These are phyloP conservation scores for Vanacampus margaritifer DNA, from an alignment of 2,113 vertebrate species.

Conservation along the genomic window DNA sequence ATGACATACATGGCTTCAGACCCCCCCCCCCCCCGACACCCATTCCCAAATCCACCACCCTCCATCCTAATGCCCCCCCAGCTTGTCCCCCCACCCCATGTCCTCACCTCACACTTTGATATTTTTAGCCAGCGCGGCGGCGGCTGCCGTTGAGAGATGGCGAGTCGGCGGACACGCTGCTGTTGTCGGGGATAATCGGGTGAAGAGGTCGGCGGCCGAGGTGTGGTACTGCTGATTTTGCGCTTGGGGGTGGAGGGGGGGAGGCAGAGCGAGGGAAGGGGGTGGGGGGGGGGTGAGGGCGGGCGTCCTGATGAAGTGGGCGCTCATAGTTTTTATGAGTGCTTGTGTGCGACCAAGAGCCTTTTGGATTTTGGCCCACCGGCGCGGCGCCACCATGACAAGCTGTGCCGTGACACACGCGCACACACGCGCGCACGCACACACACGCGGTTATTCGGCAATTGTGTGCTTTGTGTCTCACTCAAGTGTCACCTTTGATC, in stretches of 20 bases:
- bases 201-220: slow-evolving; percentile 59
- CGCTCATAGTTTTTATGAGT: slow-evolving; percentile 21
- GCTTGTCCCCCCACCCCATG: neutral
- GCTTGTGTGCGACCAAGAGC: slow-evolving; percentile 49
- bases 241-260: slow-evolving; percentile 5
- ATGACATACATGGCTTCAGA: slow-evolving; percentile 43
- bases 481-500: slow-evolving; percentile 9
- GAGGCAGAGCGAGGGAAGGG: neutral
- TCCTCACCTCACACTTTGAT: slow-evolving; percentile 51
- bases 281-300: neutral
- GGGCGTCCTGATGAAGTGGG: slow-evolving; percentile 18
- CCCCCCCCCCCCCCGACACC: slow-evolving; percentile 8
- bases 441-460: neutral
- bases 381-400: slow-evolving; percentile 54
- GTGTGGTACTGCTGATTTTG: slow-evolving; percentile 39
- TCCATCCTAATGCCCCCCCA: slow-evolving; percentile 3
- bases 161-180: slow-evolving; percentile 57
- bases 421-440: slow-evolving; percentile 11
- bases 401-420: slow-evolving; percentile 39
- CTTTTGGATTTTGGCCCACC: slow-evolving; percentile 48
- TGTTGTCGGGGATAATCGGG: slow-evolving; percentile 64
- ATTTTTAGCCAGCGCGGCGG: slow-evolving; percentile 62
- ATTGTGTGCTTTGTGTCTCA: slow-evolving; percentile 1
- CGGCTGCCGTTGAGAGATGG: slow-evolving; percentile 60
- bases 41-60: slow-evolving; percentile 22